phyloP scores from a whole-genome alignment of 2,888 invertebrate genomes.

The Eupithecia centaureata region DNA sequence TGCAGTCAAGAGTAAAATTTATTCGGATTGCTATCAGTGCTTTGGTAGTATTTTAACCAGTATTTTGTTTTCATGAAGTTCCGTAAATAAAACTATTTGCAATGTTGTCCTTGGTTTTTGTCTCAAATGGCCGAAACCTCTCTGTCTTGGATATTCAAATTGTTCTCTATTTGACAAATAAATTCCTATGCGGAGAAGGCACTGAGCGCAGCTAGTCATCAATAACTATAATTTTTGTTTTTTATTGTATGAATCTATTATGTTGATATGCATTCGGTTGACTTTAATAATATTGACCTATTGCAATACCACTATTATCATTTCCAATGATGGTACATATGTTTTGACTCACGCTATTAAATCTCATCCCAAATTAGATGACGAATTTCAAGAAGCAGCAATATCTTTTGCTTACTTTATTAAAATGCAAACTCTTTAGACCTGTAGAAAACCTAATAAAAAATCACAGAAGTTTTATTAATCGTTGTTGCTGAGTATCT shows the following conservation, averaged over 20 bases:
- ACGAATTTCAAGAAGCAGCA: not conserved
- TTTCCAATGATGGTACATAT: not conserved
- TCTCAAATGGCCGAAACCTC: not conserved
- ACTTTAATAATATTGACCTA: not conserved
- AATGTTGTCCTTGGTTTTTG: not conserved
- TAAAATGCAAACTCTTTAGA: no score
- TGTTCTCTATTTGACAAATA: no score
- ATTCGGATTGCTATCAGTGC: constrained; percentile 55
- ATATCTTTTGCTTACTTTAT: no score
- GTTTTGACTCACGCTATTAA: not conserved
- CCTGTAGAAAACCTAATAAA: no score
- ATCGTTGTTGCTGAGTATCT: no score
- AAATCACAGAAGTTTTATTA: no score
- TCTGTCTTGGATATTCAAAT: no score
- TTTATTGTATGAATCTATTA: not conserved
- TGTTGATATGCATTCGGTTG: not conserved
- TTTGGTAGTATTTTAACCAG: constrained; percentile 50
- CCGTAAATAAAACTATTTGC: not conserved
- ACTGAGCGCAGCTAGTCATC: no score
- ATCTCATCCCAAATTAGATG: not conserved
- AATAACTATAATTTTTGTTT: not conserved
- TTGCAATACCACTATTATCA: not conserved
- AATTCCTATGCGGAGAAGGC: no score
- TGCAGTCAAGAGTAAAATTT: constrained; percentile 49
- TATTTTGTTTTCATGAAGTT: not conserved